Evolutionary conservation across 2,797 vertebrate genomes (phyloP), one percentile per base, ranked within the genome.

Genomic region (Chaunax sp.): DNA sequence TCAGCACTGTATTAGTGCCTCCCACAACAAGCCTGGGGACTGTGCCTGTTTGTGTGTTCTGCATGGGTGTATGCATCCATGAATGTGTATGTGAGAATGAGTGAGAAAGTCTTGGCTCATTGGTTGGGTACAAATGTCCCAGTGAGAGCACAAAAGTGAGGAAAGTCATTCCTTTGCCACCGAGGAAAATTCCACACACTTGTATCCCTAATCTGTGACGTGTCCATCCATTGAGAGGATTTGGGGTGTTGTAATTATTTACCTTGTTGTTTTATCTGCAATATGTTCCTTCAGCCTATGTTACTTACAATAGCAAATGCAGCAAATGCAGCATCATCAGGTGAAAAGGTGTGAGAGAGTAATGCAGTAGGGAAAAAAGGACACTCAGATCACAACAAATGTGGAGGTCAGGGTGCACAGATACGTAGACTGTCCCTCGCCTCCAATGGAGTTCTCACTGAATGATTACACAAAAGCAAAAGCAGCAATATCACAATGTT

Each of bases 1-100:
- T 72, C 44, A 58, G 56, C 46, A 55, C 52, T 72, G 66, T 69
- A 72, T 74, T 66, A 58, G 62, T 66, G 58, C 51, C 63, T 81
- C 59, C 81, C 41, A 65, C 64, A 73, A 52, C 61, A 71, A 76
- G 60, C 74, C 40, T 10, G 37, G 25, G 71, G 73, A 62, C 19
- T 33, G 28, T 49, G 44, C 18, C 33, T 38, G 35, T 68, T 25
- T 69, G 52, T 58, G 54, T 38, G 52, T 16, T n/a, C 66, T 72
- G 64, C 47, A 50, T 50, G 25, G 51, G 46, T 14, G 20, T 65
- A 58, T 74, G 51, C 20, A 66, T 75, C 62, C 56, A n/a, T 55
- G 47, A 58, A 56, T 51, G 41, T 46, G 30, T 52, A 68, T 64
- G 76, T 69, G 62, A 46, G 68, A 64, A 75, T 78, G 58, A 59